phyloP scores from a whole-genome alignment of 2,113 vertebrate species.

The Alouatta palliata region DNA sequence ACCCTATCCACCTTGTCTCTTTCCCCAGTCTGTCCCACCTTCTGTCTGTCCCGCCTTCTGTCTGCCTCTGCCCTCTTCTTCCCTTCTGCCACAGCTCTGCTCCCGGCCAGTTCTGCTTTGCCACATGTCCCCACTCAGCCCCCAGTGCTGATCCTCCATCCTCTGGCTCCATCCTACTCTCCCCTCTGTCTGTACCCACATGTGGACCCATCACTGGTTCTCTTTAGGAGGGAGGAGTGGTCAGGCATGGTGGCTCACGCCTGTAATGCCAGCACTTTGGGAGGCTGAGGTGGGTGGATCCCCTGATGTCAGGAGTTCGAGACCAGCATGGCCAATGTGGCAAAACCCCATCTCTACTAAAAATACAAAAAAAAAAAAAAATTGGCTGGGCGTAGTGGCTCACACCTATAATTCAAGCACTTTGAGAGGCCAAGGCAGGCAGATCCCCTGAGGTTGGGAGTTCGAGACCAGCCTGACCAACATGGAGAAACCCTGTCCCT shows the following conservation, averaged over 20 bases:
- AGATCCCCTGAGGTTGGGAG: too few relatives aligned
- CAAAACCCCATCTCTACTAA: too few relatives aligned
- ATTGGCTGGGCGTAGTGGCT: neutral
- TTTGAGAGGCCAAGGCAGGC: too few relatives aligned
- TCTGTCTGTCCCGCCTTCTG: neutral
- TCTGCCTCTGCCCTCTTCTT: neutral
- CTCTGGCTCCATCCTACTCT: neutral
- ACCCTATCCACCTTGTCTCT: neutral
- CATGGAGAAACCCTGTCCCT: too few relatives aligned
- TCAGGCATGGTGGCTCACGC: accelerated
- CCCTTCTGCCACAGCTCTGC: neutral
- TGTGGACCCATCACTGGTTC: constrained; percentile 3
- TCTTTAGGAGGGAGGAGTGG: neutral
- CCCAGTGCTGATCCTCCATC: neutral
- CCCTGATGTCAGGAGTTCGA: too few relatives aligned
- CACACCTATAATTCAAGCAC: too few relatives aligned
- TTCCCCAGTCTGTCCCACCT: neutral
- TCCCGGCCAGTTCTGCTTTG: neutral
- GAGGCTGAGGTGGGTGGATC: too few relatives aligned
- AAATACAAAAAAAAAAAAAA: too few relatives aligned
- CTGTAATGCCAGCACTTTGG: too few relatives aligned
- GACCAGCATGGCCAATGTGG: too few relatives aligned
- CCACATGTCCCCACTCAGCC: neutral
- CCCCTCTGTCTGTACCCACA: neutral
- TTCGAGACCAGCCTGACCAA: too few relatives aligned